A percentile compares a stretch with the other conserved stretches of the same genome.
phyloP scores from a whole-genome alignment of 2,797 vertebrate species.

The Pogoniulus pusillus region DNA sequence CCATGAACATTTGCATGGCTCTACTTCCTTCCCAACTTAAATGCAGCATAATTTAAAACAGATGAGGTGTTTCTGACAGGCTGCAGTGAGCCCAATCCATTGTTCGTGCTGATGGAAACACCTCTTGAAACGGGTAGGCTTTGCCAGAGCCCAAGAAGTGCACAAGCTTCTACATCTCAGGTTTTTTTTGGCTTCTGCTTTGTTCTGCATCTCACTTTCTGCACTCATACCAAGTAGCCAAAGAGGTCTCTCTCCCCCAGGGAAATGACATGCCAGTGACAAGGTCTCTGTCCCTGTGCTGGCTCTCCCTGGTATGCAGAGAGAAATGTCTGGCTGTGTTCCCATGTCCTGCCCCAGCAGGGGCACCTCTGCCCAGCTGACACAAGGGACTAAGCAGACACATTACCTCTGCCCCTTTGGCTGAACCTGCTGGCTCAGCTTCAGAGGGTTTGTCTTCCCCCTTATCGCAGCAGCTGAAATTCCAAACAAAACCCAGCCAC shows the following conservation, averaged over 20 bases:
- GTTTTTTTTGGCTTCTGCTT: neutral
- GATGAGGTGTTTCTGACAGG: neutral
- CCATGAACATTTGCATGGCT: neutral
- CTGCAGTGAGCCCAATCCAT: rapidly evolving
- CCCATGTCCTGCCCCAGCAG: neutral
- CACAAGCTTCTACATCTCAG: rapidly evolving
- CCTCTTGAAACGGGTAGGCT: neutral
- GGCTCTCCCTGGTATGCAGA: neutral
- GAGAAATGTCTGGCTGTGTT: neutral
- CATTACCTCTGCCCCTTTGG: neutral
- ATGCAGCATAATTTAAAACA: neutral
- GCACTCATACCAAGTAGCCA: neutral
- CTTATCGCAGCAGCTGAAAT: neutral
- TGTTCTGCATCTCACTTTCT: neutral
- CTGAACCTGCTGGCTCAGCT: constrained; percentile 24
- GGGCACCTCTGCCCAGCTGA: neutral
- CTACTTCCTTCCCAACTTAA: neutral
- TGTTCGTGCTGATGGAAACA: neutral
- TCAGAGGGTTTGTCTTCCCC: neutral
- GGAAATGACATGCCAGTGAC: rapidly evolving
- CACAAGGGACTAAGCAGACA: neutral
- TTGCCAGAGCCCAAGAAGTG: neutral
- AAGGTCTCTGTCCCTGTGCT: neutral
- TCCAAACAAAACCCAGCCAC: constrained; percentile 35
- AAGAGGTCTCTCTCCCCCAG: neutral